A percentile compares a stretch with the other conserved stretches of the same genome.
phyloP scores from a whole-genome alignment of 2,113 vertebrate genomes.

The Sylvilagus bachmani region DNA sequence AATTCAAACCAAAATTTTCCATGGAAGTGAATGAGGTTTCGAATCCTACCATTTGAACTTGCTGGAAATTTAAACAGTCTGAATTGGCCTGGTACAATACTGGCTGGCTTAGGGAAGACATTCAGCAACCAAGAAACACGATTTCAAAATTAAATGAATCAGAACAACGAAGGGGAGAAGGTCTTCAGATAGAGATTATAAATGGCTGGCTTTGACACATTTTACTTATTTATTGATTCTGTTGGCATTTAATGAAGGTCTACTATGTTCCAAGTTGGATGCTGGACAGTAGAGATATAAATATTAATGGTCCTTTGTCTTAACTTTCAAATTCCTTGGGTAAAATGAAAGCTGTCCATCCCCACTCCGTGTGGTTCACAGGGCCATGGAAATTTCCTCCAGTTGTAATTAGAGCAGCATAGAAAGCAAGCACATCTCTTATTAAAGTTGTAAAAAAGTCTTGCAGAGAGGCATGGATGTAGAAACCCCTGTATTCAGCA shows the following conservation, averaged over 20 bases:
- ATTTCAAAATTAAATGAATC: background rate
- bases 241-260: background rate
- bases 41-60: constrained; percentile 32
- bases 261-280: background rate
- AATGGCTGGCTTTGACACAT: background rate
- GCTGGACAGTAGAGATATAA: background rate
- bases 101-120: background rate
- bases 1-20: constrained; percentile 8
- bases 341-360: background rate
- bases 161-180: background rate
- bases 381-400: background rate
- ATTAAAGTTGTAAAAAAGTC: background rate
- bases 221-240: background rate
- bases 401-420: background rate
- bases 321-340: background rate
- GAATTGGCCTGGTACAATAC: background rate
- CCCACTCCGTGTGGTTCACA: background rate
- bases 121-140: background rate
- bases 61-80: background rate
- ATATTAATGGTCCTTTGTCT: too few species aligned
- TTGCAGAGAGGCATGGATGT: background rate
- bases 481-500: background rate
- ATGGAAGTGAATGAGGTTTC: background rate
- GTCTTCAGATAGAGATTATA: background rate
- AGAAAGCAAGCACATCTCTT: background rate